These are phyloP conservation scores for Staurois parvus DNA, from an alignment of 2,797 vertebrate species.

Conservation along the genomic window DNA sequence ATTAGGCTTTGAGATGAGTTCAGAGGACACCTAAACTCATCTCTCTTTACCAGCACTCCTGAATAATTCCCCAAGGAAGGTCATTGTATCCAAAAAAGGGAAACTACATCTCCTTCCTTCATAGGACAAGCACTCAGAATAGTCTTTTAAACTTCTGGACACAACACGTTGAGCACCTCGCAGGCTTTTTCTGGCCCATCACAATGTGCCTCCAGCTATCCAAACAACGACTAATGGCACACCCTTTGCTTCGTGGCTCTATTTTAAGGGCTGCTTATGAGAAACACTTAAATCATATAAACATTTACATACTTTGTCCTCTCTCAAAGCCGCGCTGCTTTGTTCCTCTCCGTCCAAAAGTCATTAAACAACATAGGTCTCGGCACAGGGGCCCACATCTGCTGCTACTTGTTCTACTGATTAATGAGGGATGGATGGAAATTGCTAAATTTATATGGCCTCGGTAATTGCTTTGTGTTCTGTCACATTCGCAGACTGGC, in stretches of 20 bases:
- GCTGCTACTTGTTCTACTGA: constrained; percentile 48
- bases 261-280: constrained; percentile 54
- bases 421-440: constrained; percentile 26
- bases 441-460: constrained; percentile 3
- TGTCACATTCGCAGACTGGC: constrained; percentile 20
- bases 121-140: not conserved
- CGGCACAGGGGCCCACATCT: constrained; percentile 7
- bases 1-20: no score
- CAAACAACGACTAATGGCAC: constrained; percentile 25
- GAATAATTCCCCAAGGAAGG: no score
- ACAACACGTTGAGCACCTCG: not conserved
- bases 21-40: no score
- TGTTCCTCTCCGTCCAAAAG: constrained; percentile 45
- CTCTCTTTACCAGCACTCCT: no score
- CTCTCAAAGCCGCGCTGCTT: constrained; percentile 47
- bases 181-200: not conserved
- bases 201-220: not conserved
- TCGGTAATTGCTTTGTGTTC: constrained; percentile 27
- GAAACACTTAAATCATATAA: constrained; percentile 59
- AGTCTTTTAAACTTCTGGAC: not conserved
- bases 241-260: constrained; percentile 28
- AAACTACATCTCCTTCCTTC: not conserved
- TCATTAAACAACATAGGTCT: constrained; percentile 47
- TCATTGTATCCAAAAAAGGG: not conserved
- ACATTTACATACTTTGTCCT: constrained; percentile 56